Base-by-base conservation (phyloP, 2,888 invertebrate genomes). In the Meiosimyza platycephala region DNA sequence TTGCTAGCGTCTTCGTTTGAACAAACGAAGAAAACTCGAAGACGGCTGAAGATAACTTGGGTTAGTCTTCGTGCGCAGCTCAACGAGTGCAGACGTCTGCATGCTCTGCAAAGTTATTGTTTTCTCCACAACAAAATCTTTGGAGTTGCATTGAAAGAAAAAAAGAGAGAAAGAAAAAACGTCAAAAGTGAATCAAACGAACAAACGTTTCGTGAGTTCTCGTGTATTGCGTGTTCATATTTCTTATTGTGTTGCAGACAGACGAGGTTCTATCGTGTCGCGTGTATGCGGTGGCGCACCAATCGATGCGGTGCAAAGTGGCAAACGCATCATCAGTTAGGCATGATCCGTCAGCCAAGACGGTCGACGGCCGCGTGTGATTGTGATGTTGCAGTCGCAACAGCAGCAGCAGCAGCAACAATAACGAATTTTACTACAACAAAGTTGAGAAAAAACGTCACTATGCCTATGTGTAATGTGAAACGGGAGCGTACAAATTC, bases 261-360 rank as follows among this genome's bases (percentile, higher is more conserved):
- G n/a, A 55, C 60, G 60, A 40, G 66, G 63, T 71, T 54, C 62
- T 63, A 65, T 52, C 52, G 67, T 57, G 67, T 57, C 51, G 50
- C 22, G 60, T 47, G 72, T 40, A 40, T 63, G 63, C 54, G 22
- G 47, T 50, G 18, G 62, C 68, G 72, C 76, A 75, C 70, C 74
- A 76, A 72, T 55, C 65, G 18, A 70, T 69, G 71, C 72, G 62
- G 75, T 71, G 65, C 71, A 67, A 51, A 72, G 73, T 54, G 57
- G 63, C 60, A 70, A 51, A 74, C 75, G 73, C 74, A 75, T 75
- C 74, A 78, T 78, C 77, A 84, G 83, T 84, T 83, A 81, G 83
- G 83, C 79, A 84, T 84, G 84, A 82, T 83, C 81, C 82, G 83
- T 83, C 84, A 81, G 81, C 82, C 81, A 79, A 82, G 81, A 81